Conservation (phyloP, 2,888 invertebrate genomes). For the Lasioglossum marginatum region DNA sequence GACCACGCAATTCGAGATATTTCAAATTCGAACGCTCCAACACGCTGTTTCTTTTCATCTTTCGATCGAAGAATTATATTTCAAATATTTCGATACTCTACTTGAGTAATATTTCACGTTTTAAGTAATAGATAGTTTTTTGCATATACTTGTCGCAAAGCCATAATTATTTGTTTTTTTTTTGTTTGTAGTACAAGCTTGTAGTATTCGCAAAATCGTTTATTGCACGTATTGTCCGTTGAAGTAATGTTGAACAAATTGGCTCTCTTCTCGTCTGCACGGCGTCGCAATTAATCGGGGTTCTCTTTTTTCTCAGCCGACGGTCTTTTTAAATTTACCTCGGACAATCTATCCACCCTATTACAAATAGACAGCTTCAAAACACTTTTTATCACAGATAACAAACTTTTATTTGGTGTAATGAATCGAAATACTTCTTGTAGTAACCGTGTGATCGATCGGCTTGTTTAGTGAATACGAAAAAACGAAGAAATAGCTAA, state of each 20-base stretch:
- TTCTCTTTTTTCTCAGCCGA: conserved; percentile 25
- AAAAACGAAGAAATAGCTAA: neutral
- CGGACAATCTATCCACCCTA: conserved; percentile 35
- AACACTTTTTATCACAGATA: conserved; percentile 80
- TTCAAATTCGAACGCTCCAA: neutral
- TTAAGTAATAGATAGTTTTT: conserved; percentile 17
- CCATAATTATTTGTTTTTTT: conserved; percentile 21
- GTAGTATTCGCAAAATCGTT: conserved; percentile 28
- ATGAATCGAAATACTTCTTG: conserved; percentile 58
- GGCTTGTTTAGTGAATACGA: neutral
- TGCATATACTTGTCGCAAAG: conserved; percentile 22
- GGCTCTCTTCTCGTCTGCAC: neutral
- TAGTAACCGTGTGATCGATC: conserved; percentile 28
- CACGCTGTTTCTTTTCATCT: neutral
- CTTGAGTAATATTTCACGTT: neutral
- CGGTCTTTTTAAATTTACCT: conserved; percentile 26
- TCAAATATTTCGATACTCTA: conserved; percentile 22
- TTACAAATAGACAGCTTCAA: conserved; percentile 74
- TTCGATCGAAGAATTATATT: neutral
- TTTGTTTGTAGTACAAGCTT: conserved; percentile 20
- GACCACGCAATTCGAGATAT: neutral
- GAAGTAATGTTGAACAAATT: conserved; percentile 38
- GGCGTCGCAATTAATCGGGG: conserved; percentile 26
- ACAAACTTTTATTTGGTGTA: conserved; percentile 75
- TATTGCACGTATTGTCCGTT: conserved; percentile 61